Evolutionary conservation across 2,888 invertebrate species (phyloP).

Genomic region (Drosophila kambysellisi): DNA sequence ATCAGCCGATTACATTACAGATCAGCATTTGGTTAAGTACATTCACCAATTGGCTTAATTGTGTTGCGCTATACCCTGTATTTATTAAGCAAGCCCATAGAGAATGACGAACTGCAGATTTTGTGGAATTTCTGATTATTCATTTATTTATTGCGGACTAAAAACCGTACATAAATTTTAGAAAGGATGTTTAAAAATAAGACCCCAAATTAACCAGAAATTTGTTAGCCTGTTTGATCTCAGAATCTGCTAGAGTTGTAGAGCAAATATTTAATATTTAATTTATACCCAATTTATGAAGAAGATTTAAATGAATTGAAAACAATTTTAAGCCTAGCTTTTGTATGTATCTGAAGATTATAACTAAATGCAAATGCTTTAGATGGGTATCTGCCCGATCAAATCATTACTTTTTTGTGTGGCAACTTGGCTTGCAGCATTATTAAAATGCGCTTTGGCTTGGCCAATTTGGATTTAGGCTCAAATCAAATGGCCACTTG

Average conservation of each 20-base stretch:
- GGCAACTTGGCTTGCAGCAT: neutral
- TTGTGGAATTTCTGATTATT: neutral
- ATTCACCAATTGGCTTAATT: slow-evolving; percentile 26
- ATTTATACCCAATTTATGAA: neutral
- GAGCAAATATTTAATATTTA: neutral
- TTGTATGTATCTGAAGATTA: too few relatives aligned
- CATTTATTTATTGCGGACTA: too few relatives aligned
- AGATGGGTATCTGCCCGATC: slow-evolving; percentile 12
- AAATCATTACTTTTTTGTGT: neutral
- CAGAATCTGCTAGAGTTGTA: too few relatives aligned
- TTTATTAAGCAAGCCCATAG: neutral
- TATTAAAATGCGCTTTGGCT: slow-evolving; percentile 38
- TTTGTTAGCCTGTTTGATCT: too few relatives aligned
- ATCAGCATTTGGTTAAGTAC: slow-evolving; percentile 34
- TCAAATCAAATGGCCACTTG: slow-evolving; percentile 60
- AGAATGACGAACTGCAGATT: neutral
- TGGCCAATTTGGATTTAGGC: slow-evolving; percentile 49
- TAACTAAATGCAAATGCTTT: neutral
- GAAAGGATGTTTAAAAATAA: too few relatives aligned
- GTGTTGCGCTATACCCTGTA: slow-evolving; percentile 10
- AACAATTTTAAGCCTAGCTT: neutral
- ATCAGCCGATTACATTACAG: slow-evolving; percentile 12
- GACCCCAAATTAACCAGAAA: too few relatives aligned
- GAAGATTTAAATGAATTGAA: neutral
- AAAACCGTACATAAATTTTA: too few relatives aligned